phyloP scores from a whole-genome alignment of 2,113 vertebrate genomes.

The Acinonyx jubatus region DNA sequence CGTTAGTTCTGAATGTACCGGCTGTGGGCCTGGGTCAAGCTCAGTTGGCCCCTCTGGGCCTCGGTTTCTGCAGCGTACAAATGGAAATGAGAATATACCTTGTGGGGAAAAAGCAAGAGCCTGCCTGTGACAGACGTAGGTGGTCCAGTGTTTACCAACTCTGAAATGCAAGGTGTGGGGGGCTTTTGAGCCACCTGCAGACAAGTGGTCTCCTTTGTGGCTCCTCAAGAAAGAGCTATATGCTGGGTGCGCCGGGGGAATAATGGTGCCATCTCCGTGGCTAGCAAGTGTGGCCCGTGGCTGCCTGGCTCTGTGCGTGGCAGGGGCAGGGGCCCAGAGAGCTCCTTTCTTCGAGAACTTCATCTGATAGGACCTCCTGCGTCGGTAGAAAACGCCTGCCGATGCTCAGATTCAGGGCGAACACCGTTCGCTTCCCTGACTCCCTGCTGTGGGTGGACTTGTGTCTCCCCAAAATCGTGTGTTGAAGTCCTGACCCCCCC shows the following conservation, averaged over 20 bases:
- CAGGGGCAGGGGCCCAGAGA: background rate
- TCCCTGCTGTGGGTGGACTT: background rate
- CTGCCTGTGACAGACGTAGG: background rate
- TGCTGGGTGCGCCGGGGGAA: background rate
- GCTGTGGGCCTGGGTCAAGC: background rate
- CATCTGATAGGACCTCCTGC: background rate
- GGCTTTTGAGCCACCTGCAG: background rate
- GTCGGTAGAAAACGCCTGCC: background rate
- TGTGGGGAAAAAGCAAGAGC: background rate
- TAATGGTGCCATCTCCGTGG: fast-evolving
- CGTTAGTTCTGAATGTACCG: background rate
- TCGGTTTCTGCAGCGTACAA: background rate
- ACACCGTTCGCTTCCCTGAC: background rate
- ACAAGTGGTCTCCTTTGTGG: background rate
- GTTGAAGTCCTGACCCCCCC: background rate
- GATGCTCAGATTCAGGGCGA: background rate
- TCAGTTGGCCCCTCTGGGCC: background rate
- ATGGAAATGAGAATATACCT: background rate
- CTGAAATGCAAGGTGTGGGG: background rate
- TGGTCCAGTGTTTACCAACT: background rate
- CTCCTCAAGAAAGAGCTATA: background rate
- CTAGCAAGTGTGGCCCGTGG: background rate
- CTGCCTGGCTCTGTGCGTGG: background rate
- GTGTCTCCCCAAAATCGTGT: background rate
- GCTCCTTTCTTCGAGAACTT: background rate